These are phyloP conservation scores for Criorhina ranunculi DNA, from an alignment of 2,888 invertebrate species.

Conservation along the genomic window DNA sequence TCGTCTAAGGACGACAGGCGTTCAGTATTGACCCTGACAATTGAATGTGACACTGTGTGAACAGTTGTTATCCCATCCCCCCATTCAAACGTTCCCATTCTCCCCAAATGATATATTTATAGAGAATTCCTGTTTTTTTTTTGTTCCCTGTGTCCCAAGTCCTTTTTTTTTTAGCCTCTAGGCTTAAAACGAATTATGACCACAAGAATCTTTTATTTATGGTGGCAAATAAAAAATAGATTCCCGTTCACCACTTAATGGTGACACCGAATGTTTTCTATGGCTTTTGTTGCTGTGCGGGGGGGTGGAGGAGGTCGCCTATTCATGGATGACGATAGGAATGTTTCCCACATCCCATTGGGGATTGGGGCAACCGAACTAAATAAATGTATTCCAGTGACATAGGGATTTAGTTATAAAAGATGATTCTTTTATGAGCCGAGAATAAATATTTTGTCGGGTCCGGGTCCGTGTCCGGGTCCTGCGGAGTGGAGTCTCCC, in stretches of 20 bases:
- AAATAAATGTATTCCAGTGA: conserved; percentile 66
- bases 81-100: conserved; percentile 55
- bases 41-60: conserved; percentile 57
- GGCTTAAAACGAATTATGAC: conserved; percentile 72
- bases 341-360: conserved; percentile 21
- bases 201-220: conserved; percentile 73
- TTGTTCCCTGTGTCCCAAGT: conserved; percentile 20
- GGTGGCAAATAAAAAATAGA: conserved; percentile 73
- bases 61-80: conserved; percentile 44
- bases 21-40: conserved; percentile 56
- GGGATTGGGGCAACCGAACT: conserved; percentile 12
- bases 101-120: conserved; percentile 60
- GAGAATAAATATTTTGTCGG: conserved; percentile 62
- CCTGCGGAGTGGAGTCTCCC: background rate
- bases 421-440: conserved; percentile 73
- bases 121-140: conserved; percentile 17
- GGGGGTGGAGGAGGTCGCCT: conserved; percentile 1
- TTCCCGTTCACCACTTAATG: conserved; percentile 69
- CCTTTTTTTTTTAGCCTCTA: conserved; percentile 56
- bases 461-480: background rate
- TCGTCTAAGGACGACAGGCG: background rate
- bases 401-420: conserved; percentile 72
- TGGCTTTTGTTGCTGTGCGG: conserved; percentile 24
- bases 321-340: conserved; percentile 33
- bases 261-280: conserved; percentile 69